Evolutionary conservation across 2,888 invertebrate genomes (phyloP).

Genomic region (Lymantria monacha): DNA sequence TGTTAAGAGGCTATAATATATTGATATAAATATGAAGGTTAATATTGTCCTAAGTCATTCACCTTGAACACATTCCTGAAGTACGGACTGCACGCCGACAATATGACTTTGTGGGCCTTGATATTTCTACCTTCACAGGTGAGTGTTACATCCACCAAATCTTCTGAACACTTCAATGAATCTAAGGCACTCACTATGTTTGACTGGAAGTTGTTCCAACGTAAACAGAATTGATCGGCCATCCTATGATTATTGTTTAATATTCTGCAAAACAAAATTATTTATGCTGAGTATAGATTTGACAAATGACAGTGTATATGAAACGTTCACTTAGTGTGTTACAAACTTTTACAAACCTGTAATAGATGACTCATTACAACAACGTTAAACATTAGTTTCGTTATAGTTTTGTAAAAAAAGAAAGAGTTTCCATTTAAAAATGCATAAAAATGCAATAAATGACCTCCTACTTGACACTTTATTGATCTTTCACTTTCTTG

Average conservation of each 20-base stretch:
- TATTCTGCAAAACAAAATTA: constrained; percentile 53
- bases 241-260: constrained; percentile 60
- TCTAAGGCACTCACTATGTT: constrained; percentile 87
- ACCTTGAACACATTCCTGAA: constrained; percentile 89
- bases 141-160: constrained; percentile 87
- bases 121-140: constrained; percentile 87
- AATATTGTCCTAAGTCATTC: constrained; percentile 73
- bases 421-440: constrained; percentile 41
- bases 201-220: constrained; percentile 88
- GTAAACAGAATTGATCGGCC: constrained; percentile 87
- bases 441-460: constrained; percentile 77
- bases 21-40: neutral
- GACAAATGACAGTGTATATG: constrained; percentile 42
- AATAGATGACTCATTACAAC: constrained; percentile 47
- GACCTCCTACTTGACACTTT: constrained; percentile 74
- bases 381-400: constrained; percentile 38
- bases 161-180: constrained; percentile 86
- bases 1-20: too few species aligned
- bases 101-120: constrained; percentile 88
- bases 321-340: constrained; percentile 14
- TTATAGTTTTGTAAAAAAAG: constrained; percentile 30
- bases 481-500: constrained; percentile 66
- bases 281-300: constrained; percentile 33
- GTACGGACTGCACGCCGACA: constrained; percentile 89
- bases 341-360: constrained; percentile 34